phyloP scores from a whole-genome alignment of 1,140 invertebrate species.

The Eumaeus atala region DNA sequence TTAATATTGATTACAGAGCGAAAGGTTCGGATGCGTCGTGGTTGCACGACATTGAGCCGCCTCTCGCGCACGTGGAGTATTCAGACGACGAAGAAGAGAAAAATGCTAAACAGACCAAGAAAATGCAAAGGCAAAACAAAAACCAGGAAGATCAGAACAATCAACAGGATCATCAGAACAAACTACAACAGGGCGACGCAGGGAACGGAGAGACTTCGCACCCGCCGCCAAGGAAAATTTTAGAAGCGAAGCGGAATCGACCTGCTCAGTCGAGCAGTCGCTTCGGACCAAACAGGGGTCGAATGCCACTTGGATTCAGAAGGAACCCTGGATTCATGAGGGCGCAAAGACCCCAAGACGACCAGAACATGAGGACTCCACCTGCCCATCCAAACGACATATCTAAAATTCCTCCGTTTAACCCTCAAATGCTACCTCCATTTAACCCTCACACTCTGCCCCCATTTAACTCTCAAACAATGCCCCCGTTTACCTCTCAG shows the following conservation, averaged over 20 bases:
- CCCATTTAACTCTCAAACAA: slow-evolving; percentile 20
- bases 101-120: slow-evolving; percentile 57
- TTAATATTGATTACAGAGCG: slow-evolving; percentile 69
- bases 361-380: slow-evolving; percentile 37
- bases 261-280: slow-evolving; percentile 54
- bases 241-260: slow-evolving; percentile 42
- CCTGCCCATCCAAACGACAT: slow-evolving; percentile 34
- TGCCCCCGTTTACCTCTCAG: too few species aligned
- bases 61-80: slow-evolving; percentile 81
- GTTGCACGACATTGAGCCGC: slow-evolving; percentile 88
- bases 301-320: slow-evolving; percentile 35
- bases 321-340: slow-evolving; percentile 35
- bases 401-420: not conserved
- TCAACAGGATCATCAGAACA: too few species aligned
- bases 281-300: slow-evolving; percentile 51
- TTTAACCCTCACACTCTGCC: slow-evolving; percentile 29
- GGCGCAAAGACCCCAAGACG: slow-evolving; percentile 32
- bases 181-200: slow-evolving; percentile 21
- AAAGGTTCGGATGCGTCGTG: slow-evolving; percentile 90
- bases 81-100: slow-evolving; percentile 93
- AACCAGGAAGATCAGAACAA: slow-evolving; percentile 10
- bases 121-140: slow-evolving; percentile 40
- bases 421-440: slow-evolving; percentile 28
- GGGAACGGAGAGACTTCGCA: slow-evolving; percentile 48
- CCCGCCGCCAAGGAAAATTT: slow-evolving; percentile 31